Evolutionary conservation across 2,113 vertebrate species (phyloP), one percentile per base, ranked within the genome.

Genomic region (Ammodytes dubius): DNA sequence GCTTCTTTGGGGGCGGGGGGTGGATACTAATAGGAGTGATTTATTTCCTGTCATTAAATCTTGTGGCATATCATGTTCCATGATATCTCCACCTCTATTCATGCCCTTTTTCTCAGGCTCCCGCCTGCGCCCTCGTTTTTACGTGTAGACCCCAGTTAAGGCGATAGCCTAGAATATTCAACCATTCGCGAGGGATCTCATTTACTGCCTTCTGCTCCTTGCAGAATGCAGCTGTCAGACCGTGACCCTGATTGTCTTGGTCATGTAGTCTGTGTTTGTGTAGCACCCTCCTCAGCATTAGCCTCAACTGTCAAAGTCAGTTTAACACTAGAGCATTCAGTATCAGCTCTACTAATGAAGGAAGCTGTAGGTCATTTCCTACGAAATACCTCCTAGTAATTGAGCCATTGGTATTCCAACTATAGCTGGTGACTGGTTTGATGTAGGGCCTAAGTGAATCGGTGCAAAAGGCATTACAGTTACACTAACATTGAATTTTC

Each of bases 131-230:
- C 72, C 58, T 65, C 1, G 6, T 73, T 49, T 35, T 43, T 74
- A 72, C 49, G 68, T 53, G 70, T 64, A 90, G 77, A 70, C 54
- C 75, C 85, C 54, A 75, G 86, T 91, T 27, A 94, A 93, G 90
- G 89, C 79, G 81, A 87, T 12, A 82, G 77, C 88, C 88, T 66
- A 80, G 89, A 91, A 93, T 94, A 92, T 59, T 73, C 81, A 70
- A 56, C 47, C 27, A 13, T 47, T 47, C 40, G 35, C 59, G 39
- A 74, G 60, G 57, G 53, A 72, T 73, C 53, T 65, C 60, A 14
- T 63, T 60, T 54, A 67, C 10, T 50, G 68, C 40, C 50, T 37
- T 13, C 39, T 57, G 72, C 61, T 70, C 42, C 19, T 6, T 58
- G 53, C 60, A 82, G 50, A 68, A 59, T 57, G 45, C 74, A 52